Conservation (phyloP, 92 coral and sea anemone genomes). For the Actinernus sp. region DNA sequence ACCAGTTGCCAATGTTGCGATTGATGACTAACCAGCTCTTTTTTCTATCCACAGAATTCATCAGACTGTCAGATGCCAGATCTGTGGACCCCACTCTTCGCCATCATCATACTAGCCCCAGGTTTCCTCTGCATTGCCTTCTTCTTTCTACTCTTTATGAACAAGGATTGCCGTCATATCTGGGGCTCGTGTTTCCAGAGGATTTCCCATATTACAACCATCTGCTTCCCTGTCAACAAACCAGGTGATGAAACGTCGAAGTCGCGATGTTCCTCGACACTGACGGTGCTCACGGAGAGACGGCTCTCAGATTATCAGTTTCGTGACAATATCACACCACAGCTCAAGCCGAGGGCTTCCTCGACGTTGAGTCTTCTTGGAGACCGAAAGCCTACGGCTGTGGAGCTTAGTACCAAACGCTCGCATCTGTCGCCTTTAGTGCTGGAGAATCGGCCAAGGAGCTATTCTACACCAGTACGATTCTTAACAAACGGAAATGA, state of each 20-base stretch:
- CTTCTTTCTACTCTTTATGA: conserved; percentile 84
- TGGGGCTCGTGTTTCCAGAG: conserved; percentile 71
- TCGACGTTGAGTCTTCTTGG: conserved; percentile 19
- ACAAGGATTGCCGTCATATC: conserved; percentile 90
- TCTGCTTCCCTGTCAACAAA: conserved; percentile 3
- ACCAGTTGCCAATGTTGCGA: no score
- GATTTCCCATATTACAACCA: conserved; percentile 17
- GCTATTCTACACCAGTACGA: conserved; percentile 31
- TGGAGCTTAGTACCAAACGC: background rate
- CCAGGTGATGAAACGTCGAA: conserved; percentile 38
- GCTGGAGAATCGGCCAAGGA: conserved; percentile 30
- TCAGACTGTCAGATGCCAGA: conserved; percentile 63
- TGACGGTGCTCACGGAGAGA: conserved; percentile 60
- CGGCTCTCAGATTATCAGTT: conserved; percentile 31
- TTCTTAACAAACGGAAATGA: no score
- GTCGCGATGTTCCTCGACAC: conserved; percentile 74
- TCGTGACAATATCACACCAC: conserved; percentile 3
- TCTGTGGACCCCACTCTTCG: conserved; percentile 51
- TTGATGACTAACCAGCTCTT: no score
- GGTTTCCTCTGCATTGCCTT: conserved; percentile 87
- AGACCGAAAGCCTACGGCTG: background rate
- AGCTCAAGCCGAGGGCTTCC: conserved; percentile 10
- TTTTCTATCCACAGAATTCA: conserved; percentile 35
- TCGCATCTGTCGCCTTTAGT: conserved; percentile 20
- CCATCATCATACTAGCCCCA: conserved; percentile 76